Conservation (phyloP, 2,888 invertebrate species). For the Smittia sp. region DNA sequence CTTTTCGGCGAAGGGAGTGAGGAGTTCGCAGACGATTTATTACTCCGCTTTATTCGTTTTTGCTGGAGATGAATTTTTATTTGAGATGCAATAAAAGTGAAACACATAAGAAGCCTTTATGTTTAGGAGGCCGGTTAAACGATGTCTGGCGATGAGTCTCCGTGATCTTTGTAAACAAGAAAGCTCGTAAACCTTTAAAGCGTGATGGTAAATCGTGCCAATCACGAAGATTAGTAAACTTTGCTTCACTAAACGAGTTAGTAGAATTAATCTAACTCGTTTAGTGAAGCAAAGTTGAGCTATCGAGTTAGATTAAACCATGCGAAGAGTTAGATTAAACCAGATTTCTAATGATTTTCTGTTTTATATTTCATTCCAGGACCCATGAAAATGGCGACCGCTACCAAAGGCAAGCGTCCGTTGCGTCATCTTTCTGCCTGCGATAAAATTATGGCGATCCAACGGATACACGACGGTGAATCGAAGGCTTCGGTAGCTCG, state of each 20-base stretch:
- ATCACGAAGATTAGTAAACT: too few relatives aligned
- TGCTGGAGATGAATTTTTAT: constrained; percentile 33
- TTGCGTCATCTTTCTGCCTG: constrained; percentile 71
- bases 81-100: constrained; percentile 33
- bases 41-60: not conserved
- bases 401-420: constrained; percentile 72
- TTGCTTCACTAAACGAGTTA: too few relatives aligned
- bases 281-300: too few relatives aligned
- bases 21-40: constrained; percentile 36
- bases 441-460: constrained; percentile 78
- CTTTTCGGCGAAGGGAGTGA: constrained; percentile 1
- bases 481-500: constrained; percentile 82
- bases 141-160: constrained; percentile 28
- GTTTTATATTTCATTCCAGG: constrained; percentile 12
- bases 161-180: not conserved
- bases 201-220: too few relatives aligned
- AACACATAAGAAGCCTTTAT: not conserved
- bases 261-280: too few relatives aligned
- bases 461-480: constrained; percentile 79
- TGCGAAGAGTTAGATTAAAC: not conserved
- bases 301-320: too few relatives aligned
- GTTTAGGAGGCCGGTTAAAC: not conserved
- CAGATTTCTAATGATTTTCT: not conserved
- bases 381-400: constrained; percentile 45
- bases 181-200: not conserved